Evolutionary conservation across 2,113 vertebrate genomes (phyloP), one percentile per base, ranked within the genome.

Genomic region (human (Homo sapiens)): DNA sequence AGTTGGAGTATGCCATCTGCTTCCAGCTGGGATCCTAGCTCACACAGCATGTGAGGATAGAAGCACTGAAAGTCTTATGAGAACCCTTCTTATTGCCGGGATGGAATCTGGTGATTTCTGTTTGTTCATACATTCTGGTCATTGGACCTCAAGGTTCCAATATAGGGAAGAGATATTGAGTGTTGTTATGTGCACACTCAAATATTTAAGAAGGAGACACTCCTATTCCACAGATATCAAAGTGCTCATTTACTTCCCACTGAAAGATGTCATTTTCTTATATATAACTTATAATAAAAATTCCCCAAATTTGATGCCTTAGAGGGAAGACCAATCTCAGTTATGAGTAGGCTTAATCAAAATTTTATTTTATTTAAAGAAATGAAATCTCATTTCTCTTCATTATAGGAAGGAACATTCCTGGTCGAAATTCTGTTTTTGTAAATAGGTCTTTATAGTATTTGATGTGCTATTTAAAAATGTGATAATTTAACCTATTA

Each of bases 341-440:
- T 81, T 55, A 72, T 38, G 14, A 57, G 11, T 23, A 73, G 12
- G 14, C 20, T 75, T 68, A 48, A 30, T 89, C 89, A 81, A n/a
- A 78, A 55, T 52, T 90, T 93, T 78, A 82, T 52, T 90, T 85
- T 79, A 84, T 61, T 90, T 78, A 64, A 94, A 40, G 43, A 90
- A 82, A 59, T 73, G 27, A 43, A 75, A 55, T 64, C 66, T 89
- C 48, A 38, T 75, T 81, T 87, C 30, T 80, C 84, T 78, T 70
- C 23, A 45, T 75, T 61, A 35, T 38, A 81, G n/a, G 27, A 81
- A 66, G 70, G 52, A 84, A 88, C 1, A 32, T 76, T 32, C 35
- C 48, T 79, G 82, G 84, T 83, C 64, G 93, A 92, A 90, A 94
- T 84, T 92, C 48, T 84, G 6, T 75, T 93, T 95, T 25, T 1